Conservation (phyloP, 2,797 vertebrate genomes). For the Helicolenus hilgendorfi region DNA sequence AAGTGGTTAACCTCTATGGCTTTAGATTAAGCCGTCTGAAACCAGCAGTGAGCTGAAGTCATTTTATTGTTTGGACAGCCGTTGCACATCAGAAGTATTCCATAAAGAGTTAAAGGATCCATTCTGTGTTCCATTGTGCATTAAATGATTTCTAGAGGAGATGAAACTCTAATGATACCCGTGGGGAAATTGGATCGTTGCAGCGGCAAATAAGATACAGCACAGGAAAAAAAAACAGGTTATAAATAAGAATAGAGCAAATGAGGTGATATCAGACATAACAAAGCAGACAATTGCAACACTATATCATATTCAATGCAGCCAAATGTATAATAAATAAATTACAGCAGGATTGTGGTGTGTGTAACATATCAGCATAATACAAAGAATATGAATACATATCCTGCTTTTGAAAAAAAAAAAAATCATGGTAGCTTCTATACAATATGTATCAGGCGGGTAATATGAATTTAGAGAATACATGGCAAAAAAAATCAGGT, state of each 20-base stretch:
- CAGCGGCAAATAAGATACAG: slow-evolving; percentile 61
- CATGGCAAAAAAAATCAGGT: background rate
- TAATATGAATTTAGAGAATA: background rate
- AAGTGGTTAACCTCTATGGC: background rate
- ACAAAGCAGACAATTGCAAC: slow-evolving; percentile 22
- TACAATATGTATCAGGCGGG: background rate
- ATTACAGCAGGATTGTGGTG: background rate
- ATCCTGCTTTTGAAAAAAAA: background rate
- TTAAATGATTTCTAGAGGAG: slow-evolving; percentile 65
- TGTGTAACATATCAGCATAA: background rate
- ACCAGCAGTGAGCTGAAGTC: background rate
- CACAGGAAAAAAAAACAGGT: slow-evolving; percentile 28
- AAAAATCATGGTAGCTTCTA: background rate
- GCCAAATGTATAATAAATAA: background rate
- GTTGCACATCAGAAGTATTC: background rate
- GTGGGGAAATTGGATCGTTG: slow-evolving; percentile 59
- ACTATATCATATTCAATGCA: background rate
- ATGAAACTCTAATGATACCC: slow-evolving; percentile 66
- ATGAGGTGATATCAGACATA: slow-evolving; percentile 35
- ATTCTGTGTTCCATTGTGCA: slow-evolving; percentile 66
- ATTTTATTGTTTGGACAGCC: background rate
- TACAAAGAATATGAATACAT: background rate
- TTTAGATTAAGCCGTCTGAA: background rate
- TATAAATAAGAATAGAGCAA: slow-evolving; percentile 56
- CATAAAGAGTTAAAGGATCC: slow-evolving; percentile 49